These are phyloP conservation scores for Galeopterus variegatus DNA, from an alignment of 2,113 vertebrate species.

Conservation along the genomic window DNA sequence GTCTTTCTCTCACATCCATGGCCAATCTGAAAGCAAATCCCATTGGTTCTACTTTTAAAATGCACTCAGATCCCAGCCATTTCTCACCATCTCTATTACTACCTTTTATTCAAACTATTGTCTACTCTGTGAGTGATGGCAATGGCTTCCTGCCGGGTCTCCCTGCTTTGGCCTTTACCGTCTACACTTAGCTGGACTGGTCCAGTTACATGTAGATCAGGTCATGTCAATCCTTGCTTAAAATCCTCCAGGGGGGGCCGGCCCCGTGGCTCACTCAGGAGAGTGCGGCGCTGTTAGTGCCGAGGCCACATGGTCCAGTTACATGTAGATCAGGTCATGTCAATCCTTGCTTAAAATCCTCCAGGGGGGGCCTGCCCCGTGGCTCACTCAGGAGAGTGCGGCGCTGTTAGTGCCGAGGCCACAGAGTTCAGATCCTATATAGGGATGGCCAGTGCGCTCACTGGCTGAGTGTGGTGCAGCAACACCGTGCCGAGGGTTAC, in stretches of 20 bases:
- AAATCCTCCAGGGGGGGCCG: neutral
- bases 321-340: neutral
- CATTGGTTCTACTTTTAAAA: neutral
- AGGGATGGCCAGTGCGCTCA: too few species aligned
- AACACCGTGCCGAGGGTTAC: too few species aligned
- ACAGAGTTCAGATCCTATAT: too few species aligned
- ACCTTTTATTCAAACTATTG: neutral
- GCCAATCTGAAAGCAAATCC: neutral
- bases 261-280: too few species aligned
- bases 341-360: neutral
- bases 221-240: neutral
- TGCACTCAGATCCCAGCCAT: neutral
- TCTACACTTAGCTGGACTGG: neutral
- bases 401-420: too few species aligned
- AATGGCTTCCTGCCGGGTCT: neutral
- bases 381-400: too few species aligned
- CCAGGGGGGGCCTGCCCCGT: too few species aligned
- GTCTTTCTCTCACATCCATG: neutral
- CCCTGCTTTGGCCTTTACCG: neutral
- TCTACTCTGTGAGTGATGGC: too few species aligned
- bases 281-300: too few species aligned
- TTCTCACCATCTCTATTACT: neutral
- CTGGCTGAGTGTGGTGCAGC: too few species aligned
- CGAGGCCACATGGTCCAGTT: neutral
- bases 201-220: neutral